Conservation (phyloP, 2,888 invertebrate species). For the Sarcophaga carnaria region DNA sequence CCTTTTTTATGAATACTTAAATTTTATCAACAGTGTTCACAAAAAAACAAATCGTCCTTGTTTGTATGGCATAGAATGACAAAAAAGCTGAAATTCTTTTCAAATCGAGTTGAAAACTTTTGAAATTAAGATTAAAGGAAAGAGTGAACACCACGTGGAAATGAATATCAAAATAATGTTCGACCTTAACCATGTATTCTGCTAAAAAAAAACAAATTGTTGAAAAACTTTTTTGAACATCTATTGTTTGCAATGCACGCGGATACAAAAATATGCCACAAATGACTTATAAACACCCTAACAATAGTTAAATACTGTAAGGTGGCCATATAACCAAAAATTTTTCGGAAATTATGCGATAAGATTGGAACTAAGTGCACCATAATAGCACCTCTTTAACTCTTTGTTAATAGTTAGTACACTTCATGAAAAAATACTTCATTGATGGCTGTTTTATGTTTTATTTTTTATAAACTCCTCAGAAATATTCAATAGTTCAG, state of each 20-base stretch:
- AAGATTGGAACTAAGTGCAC: no score
- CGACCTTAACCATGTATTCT: conserved; percentile 41
- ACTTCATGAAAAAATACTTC: no score
- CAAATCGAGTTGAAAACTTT: conserved; percentile 5
- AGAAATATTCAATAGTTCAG: no score
- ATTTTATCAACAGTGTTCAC: neutral
- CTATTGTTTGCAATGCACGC: conserved; percentile 1
- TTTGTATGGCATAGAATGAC: neutral
- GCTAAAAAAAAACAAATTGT: neutral
- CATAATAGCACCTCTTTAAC: no score
- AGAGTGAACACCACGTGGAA: neutral
- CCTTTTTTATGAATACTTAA: conserved; percentile 3
- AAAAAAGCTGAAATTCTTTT: conserved; percentile 9
- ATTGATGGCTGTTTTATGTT: no score
- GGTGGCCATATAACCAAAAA: no score
- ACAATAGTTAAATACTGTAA: neutral
- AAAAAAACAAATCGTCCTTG: neutral
- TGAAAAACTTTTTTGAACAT: neutral
- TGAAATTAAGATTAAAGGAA: neutral
- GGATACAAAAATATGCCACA: neutral
- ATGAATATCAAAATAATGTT: conserved; percentile 16
- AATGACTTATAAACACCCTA: neutral
- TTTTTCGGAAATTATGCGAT: no score
- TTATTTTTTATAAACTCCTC: no score
- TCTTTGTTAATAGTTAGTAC: no score